Conservation (phyloP, 2,888 invertebrate species). For the Ornithoptera alexandrae region DNA sequence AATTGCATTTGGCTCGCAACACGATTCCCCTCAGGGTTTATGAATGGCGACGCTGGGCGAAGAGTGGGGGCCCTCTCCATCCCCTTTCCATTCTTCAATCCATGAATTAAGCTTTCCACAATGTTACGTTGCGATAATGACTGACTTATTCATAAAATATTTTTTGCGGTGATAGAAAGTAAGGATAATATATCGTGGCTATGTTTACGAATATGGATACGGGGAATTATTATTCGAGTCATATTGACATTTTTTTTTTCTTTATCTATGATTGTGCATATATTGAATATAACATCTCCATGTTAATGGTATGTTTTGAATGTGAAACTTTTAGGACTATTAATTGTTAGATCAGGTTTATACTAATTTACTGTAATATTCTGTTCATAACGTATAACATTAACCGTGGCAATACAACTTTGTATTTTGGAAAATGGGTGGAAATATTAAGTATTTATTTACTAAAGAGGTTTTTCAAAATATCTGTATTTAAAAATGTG, state of each 20-base stretch:
- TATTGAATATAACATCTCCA: too few relatives aligned
- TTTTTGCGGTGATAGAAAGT: neutral
- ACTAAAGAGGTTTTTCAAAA: neutral
- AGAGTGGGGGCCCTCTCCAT: conserved; percentile 29
- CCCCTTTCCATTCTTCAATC: conserved; percentile 15
- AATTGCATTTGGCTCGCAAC: conserved; percentile 43
- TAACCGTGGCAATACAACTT: too few relatives aligned
- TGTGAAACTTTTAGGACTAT: too few relatives aligned
- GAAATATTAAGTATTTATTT: neutral
- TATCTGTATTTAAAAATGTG: neutral
- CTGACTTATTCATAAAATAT: neutral
- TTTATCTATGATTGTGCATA: too few relatives aligned
- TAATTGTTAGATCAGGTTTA: too few relatives aligned
- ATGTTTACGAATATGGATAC: neutral
- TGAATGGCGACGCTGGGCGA: conserved; percentile 44
- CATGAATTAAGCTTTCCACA: conserved; percentile 15
- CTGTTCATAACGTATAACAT: too few relatives aligned
- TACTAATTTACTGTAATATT: too few relatives aligned
- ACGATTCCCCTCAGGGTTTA: conserved; percentile 41
- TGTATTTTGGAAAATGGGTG: too few relatives aligned
- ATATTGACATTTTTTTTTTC: too few relatives aligned
- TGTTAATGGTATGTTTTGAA: too few relatives aligned
- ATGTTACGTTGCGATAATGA: conserved; percentile 10
- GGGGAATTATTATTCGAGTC: too few relatives aligned
- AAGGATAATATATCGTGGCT: neutral